A percentile compares a stretch with the other conserved stretches of the same genome.
These are phyloP conservation scores for Lasioglossum leucozonium DNA, from an alignment of 2,888 invertebrate species.

Conservation along the genomic window DNA sequence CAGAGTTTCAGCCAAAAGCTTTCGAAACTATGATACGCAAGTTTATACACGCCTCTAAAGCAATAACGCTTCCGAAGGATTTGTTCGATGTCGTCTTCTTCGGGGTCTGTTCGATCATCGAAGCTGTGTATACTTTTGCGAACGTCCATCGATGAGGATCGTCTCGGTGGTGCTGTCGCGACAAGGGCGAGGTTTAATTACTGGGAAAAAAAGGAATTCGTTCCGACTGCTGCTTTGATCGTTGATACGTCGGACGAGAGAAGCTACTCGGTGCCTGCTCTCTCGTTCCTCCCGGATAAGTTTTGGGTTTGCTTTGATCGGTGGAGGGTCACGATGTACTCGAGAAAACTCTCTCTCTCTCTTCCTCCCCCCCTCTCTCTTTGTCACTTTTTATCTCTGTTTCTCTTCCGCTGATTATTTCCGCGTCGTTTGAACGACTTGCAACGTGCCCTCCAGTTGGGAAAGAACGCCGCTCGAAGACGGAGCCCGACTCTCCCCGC, in stretches of 20 bases:
- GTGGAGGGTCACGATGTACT: conserved; percentile 30
- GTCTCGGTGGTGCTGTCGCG: not conserved
- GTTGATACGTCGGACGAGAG: conserved; percentile 47
- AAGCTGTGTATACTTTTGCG: no score
- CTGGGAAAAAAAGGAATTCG: conserved; percentile 29
- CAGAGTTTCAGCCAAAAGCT: no score
- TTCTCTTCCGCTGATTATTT: conserved; percentile 24
- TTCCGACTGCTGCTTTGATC: conserved; percentile 47
- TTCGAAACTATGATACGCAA: no score
- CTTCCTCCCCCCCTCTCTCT: not conserved
- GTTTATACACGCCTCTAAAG: no score
- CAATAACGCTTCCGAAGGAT: not conserved
- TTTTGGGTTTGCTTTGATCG: conserved; percentile 54
- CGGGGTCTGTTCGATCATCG: no score
- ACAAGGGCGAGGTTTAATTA: conserved; percentile 31
- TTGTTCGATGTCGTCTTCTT: no score
- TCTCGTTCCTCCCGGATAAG: conserved; percentile 41
- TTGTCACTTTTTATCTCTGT: conserved; percentile 1
- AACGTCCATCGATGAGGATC: not conserved
- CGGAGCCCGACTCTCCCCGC: conserved; percentile 20
- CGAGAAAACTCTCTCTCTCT: conserved; percentile 2
- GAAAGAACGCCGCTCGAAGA: conserved; percentile 34
- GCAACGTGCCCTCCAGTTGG: conserved; percentile 29
- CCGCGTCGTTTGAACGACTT: conserved; percentile 51
- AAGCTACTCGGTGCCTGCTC: conserved; percentile 32